These are phyloP conservation scores for Coccyzus lansbergi DNA, from an alignment of 2,797 vertebrate genomes.

Conservation along the genomic window DNA sequence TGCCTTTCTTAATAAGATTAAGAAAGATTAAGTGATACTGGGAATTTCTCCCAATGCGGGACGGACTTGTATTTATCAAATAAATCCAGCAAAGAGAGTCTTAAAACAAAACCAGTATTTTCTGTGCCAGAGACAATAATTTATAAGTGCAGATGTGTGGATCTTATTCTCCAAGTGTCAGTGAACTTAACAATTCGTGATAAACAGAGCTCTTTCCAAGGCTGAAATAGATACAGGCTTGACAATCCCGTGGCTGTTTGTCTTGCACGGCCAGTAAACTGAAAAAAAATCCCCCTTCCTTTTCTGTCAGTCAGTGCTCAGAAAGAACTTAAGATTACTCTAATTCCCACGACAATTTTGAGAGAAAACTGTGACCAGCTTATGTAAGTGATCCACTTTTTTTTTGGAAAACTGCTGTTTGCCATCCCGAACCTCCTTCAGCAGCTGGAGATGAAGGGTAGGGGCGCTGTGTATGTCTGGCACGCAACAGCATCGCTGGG, in stretches of 20 bases:
- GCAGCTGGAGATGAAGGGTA: neutral
- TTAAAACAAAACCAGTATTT: constrained; percentile 60
- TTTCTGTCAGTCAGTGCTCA: neutral
- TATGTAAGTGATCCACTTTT: constrained; percentile 1
- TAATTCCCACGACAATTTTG: neutral
- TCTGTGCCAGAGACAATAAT: neutral
- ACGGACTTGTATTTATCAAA: constrained; percentile 44
- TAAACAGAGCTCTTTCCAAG: neutral
- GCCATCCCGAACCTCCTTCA: neutral
- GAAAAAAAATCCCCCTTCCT: neutral
- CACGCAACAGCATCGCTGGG: neutral
- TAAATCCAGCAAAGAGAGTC: constrained; percentile 22
- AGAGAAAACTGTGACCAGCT: neutral
- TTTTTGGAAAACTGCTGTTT: neutral
- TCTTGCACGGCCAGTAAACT: neutral
- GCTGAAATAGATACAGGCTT: neutral
- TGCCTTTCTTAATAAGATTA: constrained; percentile 40
- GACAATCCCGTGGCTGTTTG: neutral
- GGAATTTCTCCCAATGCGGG: constrained; percentile 21
- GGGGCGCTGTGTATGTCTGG: neutral
- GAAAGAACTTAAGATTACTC: constrained; percentile 13
- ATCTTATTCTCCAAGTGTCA: neutral
- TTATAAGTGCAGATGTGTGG: neutral
- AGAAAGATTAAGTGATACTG: constrained; percentile 48
- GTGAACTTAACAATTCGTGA: constrained; percentile 10